Evolutionary conservation across 23 tunicate species (phyloP), one percentile per base, ranked within the genome.

Genomic region (Oikopleura dioica): DNA sequence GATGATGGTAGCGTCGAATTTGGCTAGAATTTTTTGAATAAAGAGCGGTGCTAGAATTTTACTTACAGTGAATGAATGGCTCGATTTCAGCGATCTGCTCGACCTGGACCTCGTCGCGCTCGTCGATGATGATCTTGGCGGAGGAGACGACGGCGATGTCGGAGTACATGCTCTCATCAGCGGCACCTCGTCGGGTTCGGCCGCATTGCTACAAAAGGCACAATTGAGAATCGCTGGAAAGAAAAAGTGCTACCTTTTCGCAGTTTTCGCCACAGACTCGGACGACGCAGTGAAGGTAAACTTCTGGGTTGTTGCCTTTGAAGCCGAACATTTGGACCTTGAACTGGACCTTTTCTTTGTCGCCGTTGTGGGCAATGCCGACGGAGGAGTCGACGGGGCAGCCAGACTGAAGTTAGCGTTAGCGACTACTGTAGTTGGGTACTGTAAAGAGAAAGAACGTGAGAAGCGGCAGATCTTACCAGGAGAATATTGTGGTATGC

Each of bases 311-410:
- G 4, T 23, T 31, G 9, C 55, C 55, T 63, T 63, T 63, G 72
- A 63, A 63, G 29, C 72, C 72, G 33, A 63, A 63, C 72, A 63
- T 63, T 63, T 63, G 72, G 26, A 63, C 72, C 26, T 63, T 63
- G 33, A 63, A 63, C 33, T 63, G 72, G 33, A 63, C 72, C 26
- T 63, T 63, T 2, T 63, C 72, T 5, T 28, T 28, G 33, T 63
- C 33, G 29, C 72, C 72, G 26, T 63, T 63, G 2, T 63, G 29
- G 33, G 2, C 4, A 28, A 63, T 28, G 16, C 72, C 30, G 72
- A 63, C 72, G 30, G 72, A 63, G 5, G 72, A 63, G 26, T 63
- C 72, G 26, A 31, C 72, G 16, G 72, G 72, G 33, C 72, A 63
- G 26, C 72, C 72, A 28, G 30, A 12, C 72, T 63, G 26, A n/a